phyloP scores from a whole-genome alignment of 2,113 vertebrate genomes.

The Labrus mixtus region DNA sequence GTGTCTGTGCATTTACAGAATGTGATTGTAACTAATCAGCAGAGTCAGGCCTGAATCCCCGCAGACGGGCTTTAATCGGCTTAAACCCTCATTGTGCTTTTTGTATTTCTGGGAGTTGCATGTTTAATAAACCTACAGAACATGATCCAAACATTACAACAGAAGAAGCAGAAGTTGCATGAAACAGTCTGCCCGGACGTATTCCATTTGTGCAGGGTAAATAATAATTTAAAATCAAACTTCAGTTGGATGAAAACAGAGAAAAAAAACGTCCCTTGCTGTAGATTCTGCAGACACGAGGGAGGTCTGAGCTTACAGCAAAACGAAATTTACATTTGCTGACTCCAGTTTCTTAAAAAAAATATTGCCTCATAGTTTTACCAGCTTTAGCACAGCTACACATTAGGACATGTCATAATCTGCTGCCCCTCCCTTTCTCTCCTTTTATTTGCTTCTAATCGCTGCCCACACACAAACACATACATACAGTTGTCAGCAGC shows the following conservation, averaged over 20 bases:
- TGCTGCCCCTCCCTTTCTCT: background rate
- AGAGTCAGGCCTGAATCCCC: background rate
- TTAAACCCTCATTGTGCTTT: background rate
- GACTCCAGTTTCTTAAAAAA: background rate
- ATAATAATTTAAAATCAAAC: too few species aligned
- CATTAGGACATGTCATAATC: background rate
- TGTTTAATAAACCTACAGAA: too few species aligned
- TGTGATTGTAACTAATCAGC: background rate
- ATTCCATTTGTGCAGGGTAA: too few species aligned
- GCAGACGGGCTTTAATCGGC: background rate
- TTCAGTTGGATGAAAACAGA: background rate
- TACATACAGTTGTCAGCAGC: slow-evolving; percentile 13
- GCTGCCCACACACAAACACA: background rate
- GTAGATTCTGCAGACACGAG: background rate
- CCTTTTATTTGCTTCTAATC: slow-evolving; percentile 8
- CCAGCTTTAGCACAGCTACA: background rate
- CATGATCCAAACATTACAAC: too few species aligned
- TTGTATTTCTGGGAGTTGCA: background rate
- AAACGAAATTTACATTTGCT: slow-evolving; percentile 4
- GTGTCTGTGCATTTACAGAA: slow-evolving; percentile 21
- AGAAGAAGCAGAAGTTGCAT: too few species aligned
- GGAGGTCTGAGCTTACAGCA: background rate
- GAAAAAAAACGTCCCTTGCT: background rate
- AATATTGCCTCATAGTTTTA: background rate
- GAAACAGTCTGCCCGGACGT: too few species aligned